A percentile compares a stretch with the other conserved stretches of the same genome.
These are phyloP conservation scores for Cyrtonyx montezumae DNA, from an alignment of 2,113 vertebrate genomes.

Conservation along the genomic window DNA sequence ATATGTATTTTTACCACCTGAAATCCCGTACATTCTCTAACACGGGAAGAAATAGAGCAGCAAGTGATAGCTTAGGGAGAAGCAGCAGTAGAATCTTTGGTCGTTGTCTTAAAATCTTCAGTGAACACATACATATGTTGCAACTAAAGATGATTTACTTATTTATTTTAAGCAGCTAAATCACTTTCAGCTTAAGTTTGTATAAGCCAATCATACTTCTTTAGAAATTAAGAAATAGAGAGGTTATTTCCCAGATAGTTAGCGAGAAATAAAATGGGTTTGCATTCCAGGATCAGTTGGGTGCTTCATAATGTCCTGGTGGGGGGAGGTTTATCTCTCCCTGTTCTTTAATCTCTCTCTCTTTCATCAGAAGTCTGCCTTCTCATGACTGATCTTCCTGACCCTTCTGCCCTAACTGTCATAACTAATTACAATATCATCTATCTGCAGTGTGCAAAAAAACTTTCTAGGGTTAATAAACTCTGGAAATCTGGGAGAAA, in stretches of 20 bases:
- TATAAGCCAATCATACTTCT: not conserved
- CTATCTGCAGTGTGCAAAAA: not conserved
- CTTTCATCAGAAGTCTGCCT: not conserved
- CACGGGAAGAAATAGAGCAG: not conserved
- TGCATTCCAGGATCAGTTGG: not conserved
- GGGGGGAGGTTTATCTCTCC: not conserved
- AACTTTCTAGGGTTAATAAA: not conserved
- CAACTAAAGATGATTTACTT: not conserved
- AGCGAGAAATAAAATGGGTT: constrained; percentile 30
- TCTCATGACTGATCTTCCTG: not conserved
- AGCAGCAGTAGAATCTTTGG: not conserved
- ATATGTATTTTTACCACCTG: not conserved
- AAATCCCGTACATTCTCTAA: accelerated
- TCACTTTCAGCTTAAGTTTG: not conserved
- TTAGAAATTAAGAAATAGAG: not conserved
- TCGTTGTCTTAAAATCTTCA: not conserved
- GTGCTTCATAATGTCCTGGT: constrained; percentile 26
- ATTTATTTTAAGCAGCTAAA: not conserved
- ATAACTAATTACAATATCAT: not conserved
- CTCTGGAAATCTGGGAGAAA: not conserved
- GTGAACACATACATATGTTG: not conserved
- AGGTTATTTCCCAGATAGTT: constrained; percentile 1
- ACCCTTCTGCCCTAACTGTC: constrained; percentile 30
- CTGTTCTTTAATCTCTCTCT: constrained; percentile 12
- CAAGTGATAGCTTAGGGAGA: not conserved